Conservation (phyloP, 2,797 vertebrate species). For the Scolopax bukidnonensis region DNA sequence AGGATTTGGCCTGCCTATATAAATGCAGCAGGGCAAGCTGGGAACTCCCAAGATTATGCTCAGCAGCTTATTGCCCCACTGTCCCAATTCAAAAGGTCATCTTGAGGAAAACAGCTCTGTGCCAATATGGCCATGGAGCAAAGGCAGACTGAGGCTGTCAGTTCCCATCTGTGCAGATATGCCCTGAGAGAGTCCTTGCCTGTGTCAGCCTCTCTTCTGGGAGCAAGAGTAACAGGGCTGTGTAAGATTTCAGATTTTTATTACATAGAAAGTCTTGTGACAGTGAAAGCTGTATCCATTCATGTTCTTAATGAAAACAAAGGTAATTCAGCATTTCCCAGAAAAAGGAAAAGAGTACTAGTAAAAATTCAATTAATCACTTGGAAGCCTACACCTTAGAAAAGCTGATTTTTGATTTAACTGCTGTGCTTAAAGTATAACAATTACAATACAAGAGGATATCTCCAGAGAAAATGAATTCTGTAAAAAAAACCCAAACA, state of each 20-base stretch:
- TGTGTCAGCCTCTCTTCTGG: neutral
- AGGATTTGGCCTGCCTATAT: neutral
- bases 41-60: neutral
- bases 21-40: neutral
- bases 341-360: neutral
- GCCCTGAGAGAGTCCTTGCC: neutral
- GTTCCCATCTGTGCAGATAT: neutral
- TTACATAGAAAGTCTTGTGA: neutral
- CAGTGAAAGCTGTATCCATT: neutral
- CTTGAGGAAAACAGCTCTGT: neutral
- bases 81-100: neutral
- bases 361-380: neutral
- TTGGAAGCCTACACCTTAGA: neutral
- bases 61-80: neutral
- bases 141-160: neutral
- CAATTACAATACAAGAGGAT: neutral
- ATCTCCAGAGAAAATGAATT: neutral
- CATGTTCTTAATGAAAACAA: neutral
- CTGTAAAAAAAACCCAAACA: accelerated
- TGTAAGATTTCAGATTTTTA: neutral
- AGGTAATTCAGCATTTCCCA: neutral
- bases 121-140: neutral
- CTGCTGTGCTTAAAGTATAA: neutral
- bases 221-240: neutral
- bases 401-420: neutral